Evolutionary conservation across 2,113 vertebrate genomes (phyloP), one percentile per base, ranked within the genome.

Genomic region (Orientallactaga bullata): DNA sequence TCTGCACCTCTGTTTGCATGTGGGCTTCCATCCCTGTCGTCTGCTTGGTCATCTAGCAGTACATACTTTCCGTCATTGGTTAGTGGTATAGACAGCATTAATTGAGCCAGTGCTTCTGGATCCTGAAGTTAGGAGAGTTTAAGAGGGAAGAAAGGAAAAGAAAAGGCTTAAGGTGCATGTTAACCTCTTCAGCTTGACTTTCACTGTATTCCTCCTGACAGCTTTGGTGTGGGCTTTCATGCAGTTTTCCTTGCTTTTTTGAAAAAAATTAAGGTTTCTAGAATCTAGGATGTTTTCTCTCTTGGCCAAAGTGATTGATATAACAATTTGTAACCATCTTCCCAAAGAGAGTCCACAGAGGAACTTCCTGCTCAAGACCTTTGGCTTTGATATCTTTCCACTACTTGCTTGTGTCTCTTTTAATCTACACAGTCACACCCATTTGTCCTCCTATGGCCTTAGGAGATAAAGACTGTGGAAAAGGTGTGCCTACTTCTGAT

Each of bases 51-150:
- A 0, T 98, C 99, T 97, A 99, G 96, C 68, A 99, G 98, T 95
- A 99, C 95, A 97, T 99, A 99, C 96, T 99, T 99, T 0, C 99
- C 99, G 1, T 99, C 99, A 0, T 97, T 99, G 81, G 99, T 99
- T 81, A 99, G 96, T 2, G 99, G 99, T 97, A 99, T 98, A 82
- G 99, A 99, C 97, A 98, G 99, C 99, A 99, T 99, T 30, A 99
- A 98, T 91, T 99, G 98, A 55, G 99, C 99, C 97, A 99, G 91
- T 11, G 99, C 99, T 95, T 99, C 99, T 11, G 99, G 99, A 91
- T 99, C 99, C 99, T 99, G 94, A 90, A 95, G 96, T 96, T 92
- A 85, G 0, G 32, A 90, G 94, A 87, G 95, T 96, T 95, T 86
- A 69, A 86, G 66, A 80, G 63, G 74, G 68, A 61, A 30, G 88